Evolutionary conservation across 2,888 invertebrate species (phyloP), one percentile per base, ranked within the genome.

Genomic region (Hypolimnas misippus): DNA sequence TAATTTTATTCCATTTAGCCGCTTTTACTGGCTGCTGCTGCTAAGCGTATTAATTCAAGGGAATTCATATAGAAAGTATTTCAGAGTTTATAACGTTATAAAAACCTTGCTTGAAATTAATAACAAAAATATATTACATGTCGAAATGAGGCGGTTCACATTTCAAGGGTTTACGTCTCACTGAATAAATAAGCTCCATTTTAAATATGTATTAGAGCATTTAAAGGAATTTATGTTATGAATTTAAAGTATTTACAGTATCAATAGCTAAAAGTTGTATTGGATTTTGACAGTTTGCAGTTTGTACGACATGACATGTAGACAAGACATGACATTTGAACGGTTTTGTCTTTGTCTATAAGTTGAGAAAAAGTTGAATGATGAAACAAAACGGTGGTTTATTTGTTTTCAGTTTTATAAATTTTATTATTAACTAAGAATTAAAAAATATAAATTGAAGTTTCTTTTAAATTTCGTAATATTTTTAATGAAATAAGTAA

Each of bases 121-220:
- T 16, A 42, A 53, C 21, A 50, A 17, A 64, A 40, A 12, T 8
- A 60, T 61, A 69, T 76, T 83, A 92, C 88, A 84, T 88, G 79
- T 92, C 92, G 70, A 89, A 88, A 57, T 89, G 85, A 6, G 92
- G 92, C 10, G 93, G 92, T 66, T 89, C 89, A 63, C 86, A 92
- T 83, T 92, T 93, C 10, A 92, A 71, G 56, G 92, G 90, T 73
- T 91, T 93, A 5, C 93, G 87, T 70, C 90, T 84, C 84, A 93
- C 90, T 0, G 93, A 92, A 75, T 92, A 93, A 66, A 93, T 83
- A 46, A 93, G 78, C 70, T 93, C 93, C 93, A 93, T 93, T 63
- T 65, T 75, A 19, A 31, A 38, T 1, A n/a, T 35, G 19, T 12
- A 10, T 14, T 50, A 57, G n/a, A 46, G n/a, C 46, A 46, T 46